Evolutionary conservation across 2,888 invertebrate species (phyloP), one percentile per base, ranked within the genome.

Genomic region (Coelopa pilipes): DNA sequence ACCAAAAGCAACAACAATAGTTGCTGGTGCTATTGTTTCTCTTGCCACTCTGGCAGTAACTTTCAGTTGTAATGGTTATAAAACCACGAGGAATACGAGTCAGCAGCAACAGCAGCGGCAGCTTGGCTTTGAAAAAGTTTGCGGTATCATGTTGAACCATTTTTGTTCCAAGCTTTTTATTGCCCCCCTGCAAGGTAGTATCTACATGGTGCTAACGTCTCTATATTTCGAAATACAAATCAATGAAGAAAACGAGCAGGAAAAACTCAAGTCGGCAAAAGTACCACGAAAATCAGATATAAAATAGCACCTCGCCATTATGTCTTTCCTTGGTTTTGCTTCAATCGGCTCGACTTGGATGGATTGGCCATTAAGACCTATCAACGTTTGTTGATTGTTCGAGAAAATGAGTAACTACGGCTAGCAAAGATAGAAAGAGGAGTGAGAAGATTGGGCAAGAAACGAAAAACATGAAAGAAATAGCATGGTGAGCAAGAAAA

Each of bases 111-210:
- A 49, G 34, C 7, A 34, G 34, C 59, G 12, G 49, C 69, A 57
- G n/a, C 34, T 34, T 34, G 34, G 34, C 34, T 34, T 34, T 34
- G 34, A 68, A 68, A 57, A 49, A 47, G 19, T 49, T 70, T 60
- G 24, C 47, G 24, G 49, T 70, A 57, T 59, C 19, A 24, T 46
- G 49, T 60, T 7, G 60, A 70, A 47, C 15, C 19, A 60, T 70
- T 49, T 49, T 49, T 49, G 55, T 68, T n/a, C 55, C 55, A 15
- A 55, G 24, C 17, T 34, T 9, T 47, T 19, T 45, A 59, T 59
- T 57, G 17, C 11, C 17, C 24, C 11, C 24, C 19, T 59, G 57
- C 34, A 34, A 34, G 34, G 34, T 34, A 7, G 34, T 34, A 34
- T 34, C 34, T 34, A 34, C 34, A 34, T 7, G 34, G 34, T 34